phyloP scores from a whole-genome alignment of 2,888 invertebrate genomes.

The Capitulum mitella region DNA sequence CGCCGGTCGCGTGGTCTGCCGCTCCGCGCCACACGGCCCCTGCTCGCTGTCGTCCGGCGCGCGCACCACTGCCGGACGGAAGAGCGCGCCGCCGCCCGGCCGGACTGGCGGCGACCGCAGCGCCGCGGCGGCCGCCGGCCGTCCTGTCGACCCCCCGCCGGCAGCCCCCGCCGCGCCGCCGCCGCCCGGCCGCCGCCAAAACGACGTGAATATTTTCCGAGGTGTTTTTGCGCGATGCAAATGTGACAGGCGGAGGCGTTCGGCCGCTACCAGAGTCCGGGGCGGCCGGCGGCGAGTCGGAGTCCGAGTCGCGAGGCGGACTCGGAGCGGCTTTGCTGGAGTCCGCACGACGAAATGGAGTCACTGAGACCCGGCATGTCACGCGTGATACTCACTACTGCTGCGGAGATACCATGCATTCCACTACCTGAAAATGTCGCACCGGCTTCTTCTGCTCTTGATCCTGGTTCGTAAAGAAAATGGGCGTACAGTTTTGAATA shows the following conservation, averaged over 20 bases:
- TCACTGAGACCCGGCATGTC: too few relatives aligned
- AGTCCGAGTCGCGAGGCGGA: background rate
- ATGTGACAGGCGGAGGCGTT: background rate
- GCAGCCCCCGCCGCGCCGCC: background rate
- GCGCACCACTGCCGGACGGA: background rate
- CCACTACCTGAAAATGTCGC: too few relatives aligned
- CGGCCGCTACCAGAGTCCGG: background rate
- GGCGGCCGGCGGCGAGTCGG: background rate
- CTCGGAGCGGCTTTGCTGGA: background rate
- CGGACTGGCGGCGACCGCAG: slow-evolving; percentile 10
- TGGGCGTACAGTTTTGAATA: too few relatives aligned
- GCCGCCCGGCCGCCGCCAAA: slow-evolving; percentile 4
- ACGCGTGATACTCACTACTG: too few relatives aligned
- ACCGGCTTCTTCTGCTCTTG: too few relatives aligned
- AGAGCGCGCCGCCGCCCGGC: background rate
- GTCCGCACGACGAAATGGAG: too few relatives aligned
- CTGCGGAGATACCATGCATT: too few relatives aligned
- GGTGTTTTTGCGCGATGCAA: slow-evolving; percentile 9
- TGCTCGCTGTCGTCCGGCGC: background rate
- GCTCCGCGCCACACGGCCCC: background rate
- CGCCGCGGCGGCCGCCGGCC: background rate
- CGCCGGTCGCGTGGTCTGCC: too few relatives aligned
- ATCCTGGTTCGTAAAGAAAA: too few relatives aligned
- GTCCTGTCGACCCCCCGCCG: slow-evolving; percentile 4
- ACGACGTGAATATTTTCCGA: slow-evolving; percentile 15